These are phyloP conservation scores for Pipistrellus pygmaeus DNA, from an alignment of 2,797 vertebrate genomes.

Conservation along the genomic window DNA sequence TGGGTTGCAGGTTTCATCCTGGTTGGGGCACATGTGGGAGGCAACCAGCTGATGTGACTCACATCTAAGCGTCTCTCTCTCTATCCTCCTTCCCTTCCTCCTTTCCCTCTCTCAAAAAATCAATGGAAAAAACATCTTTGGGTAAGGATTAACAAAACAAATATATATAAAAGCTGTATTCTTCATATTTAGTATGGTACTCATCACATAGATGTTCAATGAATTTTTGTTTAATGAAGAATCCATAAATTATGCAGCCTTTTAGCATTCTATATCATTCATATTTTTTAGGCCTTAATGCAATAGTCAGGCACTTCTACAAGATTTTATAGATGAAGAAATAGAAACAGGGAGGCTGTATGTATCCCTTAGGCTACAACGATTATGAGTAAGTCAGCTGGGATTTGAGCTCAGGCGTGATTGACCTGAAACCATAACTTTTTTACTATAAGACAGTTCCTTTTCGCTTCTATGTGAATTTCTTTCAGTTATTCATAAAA, in stretches of 20 bases:
- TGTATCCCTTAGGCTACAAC: neutral
- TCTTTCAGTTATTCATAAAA: slow-evolving; percentile 3
- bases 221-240: slow-evolving; percentile 40
- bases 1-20: too few relatives aligned
- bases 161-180: too few relatives aligned
- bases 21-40: too few relatives aligned
- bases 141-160: too few relatives aligned
- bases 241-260: neutral
- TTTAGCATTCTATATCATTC: neutral
- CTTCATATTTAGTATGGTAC: neutral
- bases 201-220: neutral
- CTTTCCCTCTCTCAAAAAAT: too few relatives aligned
- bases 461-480: slow-evolving; percentile 32
- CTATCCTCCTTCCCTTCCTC: too few relatives aligned
- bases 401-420: neutral
- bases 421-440: neutral
- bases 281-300: neutral
- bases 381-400: neutral
- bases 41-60: too few relatives aligned
- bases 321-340: neutral
- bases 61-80: too few relatives aligned
- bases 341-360: neutral
- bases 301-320: neutral
- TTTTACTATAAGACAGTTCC: neutral
- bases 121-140: too few relatives aligned